Conservation (phyloP, 2,113 vertebrate species). For the Hippopotamus amphibius region DNA sequence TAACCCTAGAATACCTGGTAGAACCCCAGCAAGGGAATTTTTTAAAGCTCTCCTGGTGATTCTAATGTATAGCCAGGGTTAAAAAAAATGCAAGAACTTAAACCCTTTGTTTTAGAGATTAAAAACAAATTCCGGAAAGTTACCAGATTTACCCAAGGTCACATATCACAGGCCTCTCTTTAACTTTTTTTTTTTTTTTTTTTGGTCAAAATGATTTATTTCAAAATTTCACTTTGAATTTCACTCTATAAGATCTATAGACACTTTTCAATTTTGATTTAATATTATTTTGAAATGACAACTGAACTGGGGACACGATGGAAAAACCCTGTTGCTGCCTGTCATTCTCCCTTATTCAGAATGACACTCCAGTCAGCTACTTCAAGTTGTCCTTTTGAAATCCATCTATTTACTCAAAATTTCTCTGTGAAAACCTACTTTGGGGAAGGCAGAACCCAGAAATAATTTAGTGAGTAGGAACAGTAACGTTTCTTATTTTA, state of each 20-base stretch:
- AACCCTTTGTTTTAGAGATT: background rate
- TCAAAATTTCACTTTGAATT: slow-evolving; percentile 4
- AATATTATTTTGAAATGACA: background rate
- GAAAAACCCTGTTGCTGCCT: background rate
- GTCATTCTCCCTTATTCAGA: background rate
- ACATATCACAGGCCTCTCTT: background rate
- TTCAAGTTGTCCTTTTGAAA: background rate
- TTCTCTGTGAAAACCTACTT: background rate
- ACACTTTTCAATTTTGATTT: background rate
- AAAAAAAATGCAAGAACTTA: background rate
- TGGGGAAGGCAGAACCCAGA: background rate
- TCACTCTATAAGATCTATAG: background rate
- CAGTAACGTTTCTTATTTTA: slow-evolving; percentile 5
- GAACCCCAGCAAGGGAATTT: background rate
- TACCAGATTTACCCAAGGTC: background rate
- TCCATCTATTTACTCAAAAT: background rate
- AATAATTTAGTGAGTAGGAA: background rate
- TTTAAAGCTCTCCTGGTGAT: background rate
- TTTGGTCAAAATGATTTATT: background rate
- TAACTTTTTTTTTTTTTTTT: background rate
- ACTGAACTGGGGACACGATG: background rate
- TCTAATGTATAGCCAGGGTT: background rate
- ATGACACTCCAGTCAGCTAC: background rate
- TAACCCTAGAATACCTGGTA: background rate
- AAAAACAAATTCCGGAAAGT: background rate